Percentiles rank a stretch among this genome's conserved stretches.
phyloP scores from a whole-genome alignment of 2,888 invertebrate genomes.

The Drosophila tanythrix region DNA sequence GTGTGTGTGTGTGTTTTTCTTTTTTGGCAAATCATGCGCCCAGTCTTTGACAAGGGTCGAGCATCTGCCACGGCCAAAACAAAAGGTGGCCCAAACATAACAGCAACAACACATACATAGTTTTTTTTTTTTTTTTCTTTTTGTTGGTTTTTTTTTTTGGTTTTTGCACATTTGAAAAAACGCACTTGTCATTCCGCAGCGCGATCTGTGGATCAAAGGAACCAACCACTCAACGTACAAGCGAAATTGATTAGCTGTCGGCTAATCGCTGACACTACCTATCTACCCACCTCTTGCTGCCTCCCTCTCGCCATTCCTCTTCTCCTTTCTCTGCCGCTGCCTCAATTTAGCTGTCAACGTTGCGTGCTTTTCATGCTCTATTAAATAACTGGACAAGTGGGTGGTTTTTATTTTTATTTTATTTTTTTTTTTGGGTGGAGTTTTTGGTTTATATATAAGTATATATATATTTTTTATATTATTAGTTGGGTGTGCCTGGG shows the following conservation, averaged over 20 bases:
- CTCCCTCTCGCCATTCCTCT: not conserved
- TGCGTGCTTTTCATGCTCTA: conserved; percentile 64
- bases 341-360: conserved; percentile 38
- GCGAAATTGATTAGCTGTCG: conserved; percentile 76
- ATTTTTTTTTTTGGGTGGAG: conserved; percentile 8
- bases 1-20: not conserved
- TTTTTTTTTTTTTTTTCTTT: not conserved
- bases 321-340: not conserved
- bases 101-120: not conserved
- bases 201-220: conserved; percentile 16
- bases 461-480: not conserved
- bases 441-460: not conserved
- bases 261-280: conserved; percentile 75
- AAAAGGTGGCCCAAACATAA: conserved; percentile 44
- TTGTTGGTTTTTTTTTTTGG: not conserved
- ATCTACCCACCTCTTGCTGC: conserved; percentile 7
- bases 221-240: conserved; percentile 16
- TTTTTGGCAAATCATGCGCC: conserved; percentile 56
- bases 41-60: conserved; percentile 70
- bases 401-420: conserved; percentile 16
- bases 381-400: conserved; percentile 61
- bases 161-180: conserved; percentile 58
- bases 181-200: conserved; percentile 69
- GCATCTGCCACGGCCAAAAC: conserved; percentile 59
- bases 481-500: conserved; percentile 5